phyloP scores from a whole-genome alignment of 2,888 invertebrate genomes.

The Drosophila anomalipes region DNA sequence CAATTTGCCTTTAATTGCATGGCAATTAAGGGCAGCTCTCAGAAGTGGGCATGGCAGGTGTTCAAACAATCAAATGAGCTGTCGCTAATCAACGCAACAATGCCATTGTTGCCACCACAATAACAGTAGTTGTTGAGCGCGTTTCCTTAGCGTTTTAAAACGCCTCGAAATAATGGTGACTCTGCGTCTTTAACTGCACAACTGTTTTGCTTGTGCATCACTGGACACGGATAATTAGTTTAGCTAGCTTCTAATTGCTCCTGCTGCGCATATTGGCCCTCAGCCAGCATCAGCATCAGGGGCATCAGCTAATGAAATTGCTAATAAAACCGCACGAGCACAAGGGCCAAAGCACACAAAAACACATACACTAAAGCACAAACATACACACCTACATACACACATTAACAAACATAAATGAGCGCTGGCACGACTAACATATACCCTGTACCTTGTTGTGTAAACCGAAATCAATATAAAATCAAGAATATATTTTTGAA shows the following conservation, averaged over 20 bases:
- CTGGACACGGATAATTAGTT: slow-evolving; percentile 62
- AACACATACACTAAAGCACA: not conserved
- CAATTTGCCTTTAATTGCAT: slow-evolving; percentile 74
- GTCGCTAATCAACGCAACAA: slow-evolving; percentile 44
- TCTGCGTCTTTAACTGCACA: slow-evolving; percentile 4
- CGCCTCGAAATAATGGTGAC: not conserved
- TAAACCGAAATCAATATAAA: not conserved
- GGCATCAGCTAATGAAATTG: slow-evolving; percentile 73
- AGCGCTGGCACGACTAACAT: not conserved
- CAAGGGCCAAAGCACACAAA: slow-evolving; percentile 28
- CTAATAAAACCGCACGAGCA: slow-evolving; percentile 66
- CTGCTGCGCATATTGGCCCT: slow-evolving; percentile 32
- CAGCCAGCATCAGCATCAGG: slow-evolving; percentile 7
- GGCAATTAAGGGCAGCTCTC: slow-evolving; percentile 57
- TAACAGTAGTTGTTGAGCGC: not conserved
- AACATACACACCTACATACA: not conserved
- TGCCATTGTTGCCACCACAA: not conserved
- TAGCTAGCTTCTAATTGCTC: slow-evolving; percentile 70
- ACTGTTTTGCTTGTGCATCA: slow-evolving; percentile 23
- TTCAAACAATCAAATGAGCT: slow-evolving; percentile 43
- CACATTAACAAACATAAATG: not conserved
- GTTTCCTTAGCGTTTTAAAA: slow-evolving; percentile 29
- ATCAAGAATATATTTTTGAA: not conserved
- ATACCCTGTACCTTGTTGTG: not conserved
- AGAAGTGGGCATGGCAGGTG: slow-evolving; percentile 37